Percentiles rank a stretch among this genome's conserved stretches.
phyloP scores from a whole-genome alignment of 2,113 vertebrate species.

The Sander lucioperca region DNA sequence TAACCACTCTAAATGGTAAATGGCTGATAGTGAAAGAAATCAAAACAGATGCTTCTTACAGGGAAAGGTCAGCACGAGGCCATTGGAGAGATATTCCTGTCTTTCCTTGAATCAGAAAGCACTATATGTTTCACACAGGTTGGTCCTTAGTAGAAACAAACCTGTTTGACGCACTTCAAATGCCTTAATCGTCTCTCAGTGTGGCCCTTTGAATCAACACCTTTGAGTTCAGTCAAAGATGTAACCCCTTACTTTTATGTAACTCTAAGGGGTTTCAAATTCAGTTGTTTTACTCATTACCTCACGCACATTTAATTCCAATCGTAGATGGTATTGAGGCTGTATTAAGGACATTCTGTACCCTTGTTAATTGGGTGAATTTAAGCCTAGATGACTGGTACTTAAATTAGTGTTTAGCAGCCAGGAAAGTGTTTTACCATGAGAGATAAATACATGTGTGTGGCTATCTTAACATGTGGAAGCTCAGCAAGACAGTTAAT shows the following conservation, averaged over 20 bases:
- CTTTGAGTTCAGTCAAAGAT: constrained; percentile 19
- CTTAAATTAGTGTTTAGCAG: background rate
- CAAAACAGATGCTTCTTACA: constrained; percentile 19
- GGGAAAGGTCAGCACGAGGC: constrained; percentile 6
- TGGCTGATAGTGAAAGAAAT: background rate
- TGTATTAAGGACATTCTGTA: background rate
- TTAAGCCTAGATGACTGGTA: background rate
- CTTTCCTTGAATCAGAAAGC: constrained; percentile 12
- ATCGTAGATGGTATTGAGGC: background rate
- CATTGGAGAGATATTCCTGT: background rate
- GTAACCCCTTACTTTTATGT: no score
- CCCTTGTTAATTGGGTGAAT: background rate
- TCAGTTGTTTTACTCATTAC: background rate
- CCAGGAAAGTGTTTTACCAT: background rate
- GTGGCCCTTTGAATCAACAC: constrained; percentile 10
- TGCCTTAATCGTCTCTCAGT: background rate
- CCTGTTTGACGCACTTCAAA: background rate
- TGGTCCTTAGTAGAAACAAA: background rate
- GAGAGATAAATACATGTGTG: background rate
- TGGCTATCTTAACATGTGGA: background rate
- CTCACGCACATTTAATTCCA: background rate
- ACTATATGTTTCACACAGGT: background rate
- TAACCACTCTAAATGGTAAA: constrained; percentile 25
- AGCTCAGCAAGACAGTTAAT: background rate
- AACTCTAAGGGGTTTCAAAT: background rate